Base-by-base conservation (phyloP, 2,888 invertebrate genomes). In the Thecophora atra region DNA sequence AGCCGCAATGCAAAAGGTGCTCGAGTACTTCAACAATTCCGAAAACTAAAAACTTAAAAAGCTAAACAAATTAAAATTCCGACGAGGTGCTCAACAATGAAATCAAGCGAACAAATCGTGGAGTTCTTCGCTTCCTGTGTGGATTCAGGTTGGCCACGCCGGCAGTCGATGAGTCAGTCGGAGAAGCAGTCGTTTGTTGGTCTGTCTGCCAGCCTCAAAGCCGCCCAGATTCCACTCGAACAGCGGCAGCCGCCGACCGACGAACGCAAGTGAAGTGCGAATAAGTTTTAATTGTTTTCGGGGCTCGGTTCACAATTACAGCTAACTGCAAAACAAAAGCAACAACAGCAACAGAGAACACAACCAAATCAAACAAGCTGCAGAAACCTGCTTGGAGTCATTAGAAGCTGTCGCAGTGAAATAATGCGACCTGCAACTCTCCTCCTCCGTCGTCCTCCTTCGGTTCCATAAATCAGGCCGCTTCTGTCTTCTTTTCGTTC, bases 281-380 rank as follows among this genome's bases (percentile, higher is more conserved):
- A 72, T 42, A 74, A 74, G 63, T 72, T 74, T 74, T 74, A 74
- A 74, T 74, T 74, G 74, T 74, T 74, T 70, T 70, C 37, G 28
- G 42, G 68, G 63, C 63, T 52, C 13, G 63, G 52, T 51, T 70
- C 21, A 62, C 70, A 37, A 60, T 51, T 47, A 69, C 69, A 69
- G 11, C 60, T 30, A 54, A 56, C 67, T 11, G 30, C 62, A 62
- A 24, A 17, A 56, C 26, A 68, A 42, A 15, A 44, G 56, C 28
- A n/a, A 42, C 11, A 42, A 30, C 24, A 26, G n/a, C 47, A 47
- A 47, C 11, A 47, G n/a, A 51, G 28, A 21, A 19, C 15, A n/a
- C 19, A 51, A n/a, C 37, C 1, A 8, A 37, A 37, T 6, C 37
- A 37, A 37, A 6, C 3, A 51, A 24, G 44, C 44, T 11, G 7